Base-by-base conservation (phyloP, 35 echinoderm and acorn worm species). In the Ophioderma brevispina region DNA sequence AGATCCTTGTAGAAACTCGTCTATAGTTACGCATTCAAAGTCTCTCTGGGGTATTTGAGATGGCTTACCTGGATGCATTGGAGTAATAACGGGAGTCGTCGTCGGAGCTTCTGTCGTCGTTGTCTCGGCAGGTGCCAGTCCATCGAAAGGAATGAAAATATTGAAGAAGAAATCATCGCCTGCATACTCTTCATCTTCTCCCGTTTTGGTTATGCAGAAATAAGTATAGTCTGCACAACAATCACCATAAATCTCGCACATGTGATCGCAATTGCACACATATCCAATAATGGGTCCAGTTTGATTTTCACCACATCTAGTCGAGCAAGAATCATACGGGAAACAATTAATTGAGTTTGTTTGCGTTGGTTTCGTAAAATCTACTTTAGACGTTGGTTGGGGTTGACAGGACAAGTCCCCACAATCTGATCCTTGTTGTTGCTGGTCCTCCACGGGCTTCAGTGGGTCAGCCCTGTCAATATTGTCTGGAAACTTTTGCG, bases 1-100 rank as follows among this genome's bases (percentile, higher is more conserved):
- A 32, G 84, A 64, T 4, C 83, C 84, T 38, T 39, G 40, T 28
- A 37, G 41, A 70, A 87, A 87, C 38, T 95, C 89, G 6, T 86
- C 38, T 1, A 95, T 55, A 31, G 40, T 77, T 13, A 46, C 33
- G 55, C 92, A 94, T 25, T 85, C 83, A 43, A 82, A 37, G 38
- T 79, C 33, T 21, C 28, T 6, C 19, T 42, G 0, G 0, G 80
- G 41, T 40, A 21, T 6, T 0, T 19, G 21, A 8, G 80, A 82
- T 1, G 35, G 4, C 6, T 11, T 38, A 30, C 17, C 19, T 31
- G 35, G 17, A 8, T 8, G 21, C 21, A 21, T 11, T 52, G 46
- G 8, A 11, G 46, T 21, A 8, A 52, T 11, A 6, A 70, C 59
- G n/a, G 59, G 15, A 11, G 46, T 21, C 4, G 59, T 70, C 4